These are phyloP conservation scores for Neoseiulus cucumeris DNA, from an alignment of 1,140 invertebrate genomes.

Conservation along the genomic window DNA sequence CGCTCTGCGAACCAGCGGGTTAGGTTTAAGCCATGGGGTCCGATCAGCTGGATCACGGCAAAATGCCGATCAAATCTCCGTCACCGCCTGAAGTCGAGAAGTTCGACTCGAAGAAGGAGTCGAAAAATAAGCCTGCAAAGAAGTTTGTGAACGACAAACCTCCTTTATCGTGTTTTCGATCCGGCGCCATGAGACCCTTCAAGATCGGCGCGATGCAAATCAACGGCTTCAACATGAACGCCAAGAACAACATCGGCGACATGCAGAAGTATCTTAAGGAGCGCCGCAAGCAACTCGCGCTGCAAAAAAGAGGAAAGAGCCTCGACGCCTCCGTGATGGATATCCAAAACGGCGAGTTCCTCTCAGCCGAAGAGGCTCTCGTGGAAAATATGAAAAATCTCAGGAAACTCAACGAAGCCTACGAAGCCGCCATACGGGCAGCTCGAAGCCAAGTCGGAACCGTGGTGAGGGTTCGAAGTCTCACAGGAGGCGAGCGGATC, in stretches of 20 bases:
- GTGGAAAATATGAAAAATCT: background rate
- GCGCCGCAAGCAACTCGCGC: background rate
- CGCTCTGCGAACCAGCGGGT: too few species aligned
- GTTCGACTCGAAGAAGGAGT: background rate
- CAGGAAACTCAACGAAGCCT: background rate
- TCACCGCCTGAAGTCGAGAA: constrained; percentile 3
- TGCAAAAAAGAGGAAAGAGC: constrained; percentile 1
- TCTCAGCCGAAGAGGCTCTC: background rate
- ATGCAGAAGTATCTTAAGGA: constrained; percentile 7
- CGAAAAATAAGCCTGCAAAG: background rate
- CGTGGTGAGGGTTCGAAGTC: background rate
- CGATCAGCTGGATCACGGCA: constrained; percentile 7
- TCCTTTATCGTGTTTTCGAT: background rate
- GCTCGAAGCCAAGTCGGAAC: constrained; percentile 6
- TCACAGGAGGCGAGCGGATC: background rate
- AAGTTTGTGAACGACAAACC: constrained; percentile 9
- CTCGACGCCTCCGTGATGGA: constrained; percentile 3
- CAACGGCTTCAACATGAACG: background rate
- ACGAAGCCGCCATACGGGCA: background rate
- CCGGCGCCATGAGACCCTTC: background rate
- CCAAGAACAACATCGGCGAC: background rate
- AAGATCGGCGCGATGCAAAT: constrained; percentile 3
- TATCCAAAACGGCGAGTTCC: constrained; percentile 1
- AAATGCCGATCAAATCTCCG: constrained; percentile 1
- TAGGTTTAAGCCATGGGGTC: background rate